Evolutionary conservation across 2,888 invertebrate genomes (phyloP).

Genomic region (Schizaphis graminum): DNA sequence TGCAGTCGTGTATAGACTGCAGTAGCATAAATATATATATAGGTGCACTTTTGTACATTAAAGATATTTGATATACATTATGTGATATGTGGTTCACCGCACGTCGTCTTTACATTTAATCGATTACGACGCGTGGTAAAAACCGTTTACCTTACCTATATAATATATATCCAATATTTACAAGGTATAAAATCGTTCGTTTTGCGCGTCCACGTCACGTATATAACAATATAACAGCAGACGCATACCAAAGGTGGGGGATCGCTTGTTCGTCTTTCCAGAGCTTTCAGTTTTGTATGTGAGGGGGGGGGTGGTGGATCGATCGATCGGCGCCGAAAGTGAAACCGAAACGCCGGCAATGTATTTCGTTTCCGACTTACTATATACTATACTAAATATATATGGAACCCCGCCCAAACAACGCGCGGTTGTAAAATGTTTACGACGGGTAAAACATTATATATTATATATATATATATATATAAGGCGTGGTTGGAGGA

Average conservation of each 20-base stretch:
- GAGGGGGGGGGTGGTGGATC: not conserved
- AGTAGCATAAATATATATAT: not conserved
- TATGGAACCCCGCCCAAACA: not conserved
- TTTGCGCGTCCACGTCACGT: slow-evolving; percentile 27
- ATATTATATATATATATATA: not conserved
- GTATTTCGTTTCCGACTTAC: slow-evolving; percentile 18
- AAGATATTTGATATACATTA: slow-evolving; percentile 13
- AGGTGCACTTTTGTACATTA: not conserved
- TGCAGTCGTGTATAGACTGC: not conserved
- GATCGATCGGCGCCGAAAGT: slow-evolving; percentile 7
- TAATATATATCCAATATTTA: not conserved
- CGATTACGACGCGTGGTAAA: not conserved
- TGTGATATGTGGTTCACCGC: not conserved
- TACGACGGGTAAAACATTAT: slow-evolving; percentile 6
- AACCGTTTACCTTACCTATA: not conserved
- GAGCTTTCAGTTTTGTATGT: not conserved
- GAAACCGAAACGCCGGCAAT: slow-evolving; percentile 4
- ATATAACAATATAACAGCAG: slow-evolving; percentile 8
- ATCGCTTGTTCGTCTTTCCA: not conserved
- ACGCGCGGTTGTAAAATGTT: slow-evolving; percentile 30
- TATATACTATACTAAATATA: not conserved
- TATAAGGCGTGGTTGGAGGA: not conserved
- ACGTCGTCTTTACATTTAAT: slow-evolving; percentile 5
- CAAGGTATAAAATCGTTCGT: not conserved
- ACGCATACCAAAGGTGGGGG: not conserved